These are phyloP conservation scores for Hydrozoanthus gracilis DNA, from an alignment of 92 coral and sea anemone species.

Conservation along the genomic window DNA sequence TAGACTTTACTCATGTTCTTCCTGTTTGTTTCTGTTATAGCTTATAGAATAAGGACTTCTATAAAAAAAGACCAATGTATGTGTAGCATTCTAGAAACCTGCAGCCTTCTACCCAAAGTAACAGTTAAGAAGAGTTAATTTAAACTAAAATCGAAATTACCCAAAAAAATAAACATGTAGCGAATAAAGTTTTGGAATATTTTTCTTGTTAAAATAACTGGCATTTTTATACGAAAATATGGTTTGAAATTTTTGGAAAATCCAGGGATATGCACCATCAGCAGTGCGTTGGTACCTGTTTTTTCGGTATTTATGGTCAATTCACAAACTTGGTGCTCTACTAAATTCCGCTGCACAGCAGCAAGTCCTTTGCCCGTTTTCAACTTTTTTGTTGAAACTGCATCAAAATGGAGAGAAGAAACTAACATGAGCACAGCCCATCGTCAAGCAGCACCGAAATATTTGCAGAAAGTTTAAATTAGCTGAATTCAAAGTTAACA, in stretches of 20 bases:
- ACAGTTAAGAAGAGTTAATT: background rate
- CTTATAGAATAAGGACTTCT: too few species aligned
- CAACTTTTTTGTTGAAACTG: background rate
- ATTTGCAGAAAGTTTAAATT: background rate
- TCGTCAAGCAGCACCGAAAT: background rate
- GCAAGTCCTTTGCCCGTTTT: background rate
- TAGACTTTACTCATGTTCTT: too few species aligned
- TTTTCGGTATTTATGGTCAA: background rate
- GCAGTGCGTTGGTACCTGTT: background rate
- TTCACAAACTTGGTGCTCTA: background rate
- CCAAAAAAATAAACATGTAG: background rate
- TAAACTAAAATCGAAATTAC: background rate
- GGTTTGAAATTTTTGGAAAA: background rate
- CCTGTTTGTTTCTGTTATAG: too few species aligned
- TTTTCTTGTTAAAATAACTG: background rate
- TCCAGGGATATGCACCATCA: background rate
- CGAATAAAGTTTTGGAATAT: background rate
- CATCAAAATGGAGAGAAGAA: background rate
- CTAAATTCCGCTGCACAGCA: conserved; percentile 29
- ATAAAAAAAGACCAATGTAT: too few species aligned
- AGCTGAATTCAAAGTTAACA: background rate
- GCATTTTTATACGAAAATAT: background rate
- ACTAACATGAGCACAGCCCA: conserved; percentile 25
- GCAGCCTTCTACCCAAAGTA: background rate
- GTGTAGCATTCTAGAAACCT: background rate